Evolutionary conservation across 2,113 vertebrate species (phyloP).

Genomic region (Antechinus stuartii): DNA sequence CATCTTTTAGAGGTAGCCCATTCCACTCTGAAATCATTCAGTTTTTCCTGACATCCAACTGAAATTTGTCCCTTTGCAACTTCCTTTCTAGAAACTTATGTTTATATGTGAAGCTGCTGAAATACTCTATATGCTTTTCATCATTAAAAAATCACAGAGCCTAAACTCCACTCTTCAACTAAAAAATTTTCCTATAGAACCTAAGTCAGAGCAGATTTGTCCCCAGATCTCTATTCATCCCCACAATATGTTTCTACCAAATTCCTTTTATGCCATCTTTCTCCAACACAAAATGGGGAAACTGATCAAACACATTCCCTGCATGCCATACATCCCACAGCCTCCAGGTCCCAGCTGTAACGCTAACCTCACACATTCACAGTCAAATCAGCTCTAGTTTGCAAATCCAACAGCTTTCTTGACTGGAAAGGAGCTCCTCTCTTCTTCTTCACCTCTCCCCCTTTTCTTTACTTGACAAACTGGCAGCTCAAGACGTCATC

Average conservation of each 20-base stretch:
- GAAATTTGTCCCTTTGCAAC: not conserved
- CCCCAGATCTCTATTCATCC: conserved; percentile 66
- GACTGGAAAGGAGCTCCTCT: conserved; percentile 15
- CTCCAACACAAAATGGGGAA: conserved; percentile 80
- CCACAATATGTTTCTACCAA: conserved; percentile 76
- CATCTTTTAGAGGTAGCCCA: not conserved
- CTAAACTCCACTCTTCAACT: conserved; percentile 18
- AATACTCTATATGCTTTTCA: conserved; percentile 51
- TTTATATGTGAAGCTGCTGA: conserved; percentile 46
- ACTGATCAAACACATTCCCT: conserved; percentile 88
- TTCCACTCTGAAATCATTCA: not conserved
- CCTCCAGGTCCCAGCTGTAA: conserved; percentile 82
- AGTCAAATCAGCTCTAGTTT: conserved; percentile 81
- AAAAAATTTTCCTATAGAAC: conserved; percentile 61
- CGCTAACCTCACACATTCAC: conserved; percentile 83
- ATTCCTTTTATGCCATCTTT: conserved; percentile 79
- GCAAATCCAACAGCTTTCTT: conserved; percentile 79
- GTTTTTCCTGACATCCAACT: not conserved
- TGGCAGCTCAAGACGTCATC: conserved; percentile 67
- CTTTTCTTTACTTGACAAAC: conserved; percentile 72
- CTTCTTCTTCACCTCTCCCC: not conserved
- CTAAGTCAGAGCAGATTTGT: conserved; percentile 76
- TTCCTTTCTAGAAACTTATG: conserved; percentile 14
- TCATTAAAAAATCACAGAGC: conserved; percentile 47
- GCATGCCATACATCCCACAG: conserved; percentile 85